Percentiles rank a stretch among this genome's conserved stretches.
Evolutionary conservation across 1,140 invertebrate species (phyloP).

Genomic region (Alviniconcha marisindica): DNA sequence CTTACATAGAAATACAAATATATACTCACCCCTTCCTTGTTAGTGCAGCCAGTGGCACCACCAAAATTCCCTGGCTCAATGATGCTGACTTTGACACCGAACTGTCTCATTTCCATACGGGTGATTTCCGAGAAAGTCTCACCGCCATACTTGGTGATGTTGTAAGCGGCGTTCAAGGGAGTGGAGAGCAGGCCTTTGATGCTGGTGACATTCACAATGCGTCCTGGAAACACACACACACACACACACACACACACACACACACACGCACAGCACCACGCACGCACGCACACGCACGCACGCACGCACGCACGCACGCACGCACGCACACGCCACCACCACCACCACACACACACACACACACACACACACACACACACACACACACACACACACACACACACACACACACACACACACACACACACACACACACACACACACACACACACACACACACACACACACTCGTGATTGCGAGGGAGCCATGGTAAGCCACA

Average conservation of each 20-base stretch:
- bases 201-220: conserved; percentile 88
- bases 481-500: too few species aligned
- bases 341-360: conserved; percentile 10
- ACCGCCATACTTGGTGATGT: conserved; percentile 87
- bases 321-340: too few species aligned
- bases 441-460: not conserved
- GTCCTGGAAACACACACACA: conserved; percentile 69
- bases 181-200: conserved; percentile 85
- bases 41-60: conserved; percentile 63
- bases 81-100: conserved; percentile 73
- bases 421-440: not conserved
- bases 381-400: not conserved
- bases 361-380: conserved; percentile 52
- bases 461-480: too few species aligned
- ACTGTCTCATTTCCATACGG: conserved; percentile 70
- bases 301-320: not conserved
- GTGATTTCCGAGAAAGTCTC: conserved; percentile 75
- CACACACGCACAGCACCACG: not conserved
- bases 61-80: conserved; percentile 75
- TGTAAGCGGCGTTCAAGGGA: conserved; percentile 86
- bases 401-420: conserved; percentile 5
- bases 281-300: not conserved
- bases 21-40: conserved; percentile 40
- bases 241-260: conserved; percentile 15
- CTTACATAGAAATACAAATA: too few species aligned